A percentile compares a stretch with the other conserved stretches of the same genome.
These are phyloP conservation scores for Formica selysi DNA, from an alignment of 1,140 invertebrate species.

Conservation along the genomic window DNA sequence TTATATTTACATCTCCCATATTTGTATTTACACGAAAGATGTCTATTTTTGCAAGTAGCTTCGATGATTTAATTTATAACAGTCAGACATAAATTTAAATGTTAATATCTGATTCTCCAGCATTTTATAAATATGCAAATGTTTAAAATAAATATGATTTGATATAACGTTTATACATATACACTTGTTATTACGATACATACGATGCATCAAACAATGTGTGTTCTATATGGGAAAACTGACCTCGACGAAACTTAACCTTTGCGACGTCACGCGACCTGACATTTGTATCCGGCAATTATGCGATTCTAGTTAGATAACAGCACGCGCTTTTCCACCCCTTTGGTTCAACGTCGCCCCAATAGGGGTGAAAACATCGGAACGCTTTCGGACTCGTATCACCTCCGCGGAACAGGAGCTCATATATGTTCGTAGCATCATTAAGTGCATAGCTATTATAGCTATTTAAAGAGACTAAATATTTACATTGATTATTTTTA, in stretches of 20 bases:
- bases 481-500: background rate
- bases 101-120: background rate
- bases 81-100: background rate
- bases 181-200: background rate
- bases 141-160: constrained; percentile 6
- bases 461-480: background rate
- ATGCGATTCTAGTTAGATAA: constrained; percentile 71
- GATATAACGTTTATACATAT: background rate
- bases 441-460: constrained; percentile 14
- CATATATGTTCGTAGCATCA: constrained; percentile 66
- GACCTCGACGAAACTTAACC: constrained; percentile 81
- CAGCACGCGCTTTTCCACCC: constrained; percentile 13
- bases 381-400: constrained; percentile 81
- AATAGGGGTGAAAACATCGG: constrained; percentile 78
- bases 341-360: constrained; percentile 15
- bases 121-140: too few relatives aligned
- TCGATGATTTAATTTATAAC: background rate
- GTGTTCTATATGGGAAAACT: constrained; percentile 62
- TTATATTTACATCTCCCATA: background rate
- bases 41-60: background rate
- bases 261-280: constrained; percentile 83
- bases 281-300: constrained; percentile 81
- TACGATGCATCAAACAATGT: background rate
- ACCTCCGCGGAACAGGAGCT: constrained; percentile 81
- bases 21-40: background rate